These are phyloP conservation scores for Ictalurus punctatus DNA, from an alignment of 2,113 vertebrate genomes.

Conservation along the genomic window DNA sequence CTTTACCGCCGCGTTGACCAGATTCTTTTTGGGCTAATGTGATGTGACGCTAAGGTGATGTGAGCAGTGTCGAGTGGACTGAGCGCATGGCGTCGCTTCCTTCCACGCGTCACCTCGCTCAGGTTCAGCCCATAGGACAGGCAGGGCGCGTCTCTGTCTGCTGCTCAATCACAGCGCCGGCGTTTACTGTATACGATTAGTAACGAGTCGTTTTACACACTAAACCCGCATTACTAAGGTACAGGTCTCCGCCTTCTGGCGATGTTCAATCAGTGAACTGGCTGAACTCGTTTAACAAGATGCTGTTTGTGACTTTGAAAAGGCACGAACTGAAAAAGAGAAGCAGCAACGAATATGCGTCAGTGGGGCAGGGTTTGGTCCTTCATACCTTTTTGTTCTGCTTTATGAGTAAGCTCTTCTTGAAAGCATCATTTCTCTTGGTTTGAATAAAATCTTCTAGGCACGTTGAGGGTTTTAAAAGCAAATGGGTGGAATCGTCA, in stretches of 20 bases:
- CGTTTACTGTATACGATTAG: constrained; percentile 24
- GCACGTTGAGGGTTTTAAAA: not conserved
- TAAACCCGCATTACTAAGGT: not conserved
- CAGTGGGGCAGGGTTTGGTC: not conserved
- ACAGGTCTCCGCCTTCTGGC: not conserved
- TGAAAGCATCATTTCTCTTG: not conserved
- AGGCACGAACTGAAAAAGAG: not conserved
- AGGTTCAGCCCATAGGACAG: constrained; percentile 33
- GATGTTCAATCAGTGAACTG: not conserved
- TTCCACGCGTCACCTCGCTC: constrained; percentile 37
- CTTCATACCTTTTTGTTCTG: not conserved
- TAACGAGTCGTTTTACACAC: not conserved
- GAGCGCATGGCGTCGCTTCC: constrained; percentile 33
- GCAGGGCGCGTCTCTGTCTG: constrained; percentile 3
- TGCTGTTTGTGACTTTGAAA: not conserved
- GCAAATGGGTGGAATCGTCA: not conserved
- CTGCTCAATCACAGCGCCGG: too few relatives aligned
- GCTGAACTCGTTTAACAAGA: constrained; percentile 8
- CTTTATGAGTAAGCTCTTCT: not conserved
- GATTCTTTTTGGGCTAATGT: not conserved
- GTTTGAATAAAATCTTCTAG: not conserved
- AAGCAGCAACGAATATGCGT: not conserved
- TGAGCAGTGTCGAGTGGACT: not conserved
- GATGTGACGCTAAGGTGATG: constrained; percentile 18
- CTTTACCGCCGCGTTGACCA: not conserved